phyloP scores from a whole-genome alignment of 2,888 invertebrate genomes.

The Pseudanteris insignis region DNA sequence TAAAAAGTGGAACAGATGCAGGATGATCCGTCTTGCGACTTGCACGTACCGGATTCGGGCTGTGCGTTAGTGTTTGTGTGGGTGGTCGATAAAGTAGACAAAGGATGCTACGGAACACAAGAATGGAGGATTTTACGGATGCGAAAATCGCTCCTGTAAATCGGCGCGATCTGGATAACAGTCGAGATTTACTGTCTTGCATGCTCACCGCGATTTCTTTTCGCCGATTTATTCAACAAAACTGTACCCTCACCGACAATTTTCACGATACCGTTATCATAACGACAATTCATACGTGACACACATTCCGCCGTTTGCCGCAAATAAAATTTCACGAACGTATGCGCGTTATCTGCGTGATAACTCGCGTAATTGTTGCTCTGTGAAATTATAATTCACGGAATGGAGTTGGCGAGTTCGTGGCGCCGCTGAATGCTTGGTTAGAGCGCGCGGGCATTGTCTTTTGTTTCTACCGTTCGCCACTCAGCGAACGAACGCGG shows the following conservation, averaged over 20 bases:
- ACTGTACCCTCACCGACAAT: slow-evolving; percentile 20
- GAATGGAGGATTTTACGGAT: slow-evolving; percentile 39
- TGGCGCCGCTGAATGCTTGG: too few species aligned
- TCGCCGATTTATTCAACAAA: slow-evolving; percentile 28
- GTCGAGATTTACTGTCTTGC: slow-evolving; percentile 39
- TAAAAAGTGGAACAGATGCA: slow-evolving; percentile 37
- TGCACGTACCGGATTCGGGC: slow-evolving; percentile 24
- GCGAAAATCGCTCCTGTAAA: slow-evolving; percentile 43
- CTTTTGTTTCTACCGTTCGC: too few species aligned
- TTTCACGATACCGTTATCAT: slow-evolving; percentile 30
- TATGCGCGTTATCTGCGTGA: slow-evolving; percentile 23
- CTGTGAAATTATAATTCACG: slow-evolving; percentile 15
- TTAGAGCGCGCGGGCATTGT: too few species aligned
- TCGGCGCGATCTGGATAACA: slow-evolving; percentile 43
- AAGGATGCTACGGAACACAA: slow-evolving; percentile 39
- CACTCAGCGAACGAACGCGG: too few species aligned
- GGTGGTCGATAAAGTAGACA: slow-evolving; percentile 44
- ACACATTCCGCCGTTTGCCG: slow-evolving; percentile 14
- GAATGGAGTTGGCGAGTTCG: too few species aligned
- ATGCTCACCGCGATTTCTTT: slow-evolving; percentile 31
- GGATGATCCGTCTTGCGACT: slow-evolving; percentile 41
- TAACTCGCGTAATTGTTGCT: slow-evolving; percentile 25
- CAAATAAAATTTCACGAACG: slow-evolving; percentile 28
- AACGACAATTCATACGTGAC: slow-evolving; percentile 31
- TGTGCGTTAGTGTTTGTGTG: slow-evolving; percentile 30